Percentiles rank a stretch among this genome's conserved stretches.
Conservation (phyloP, 2,113 vertebrate genomes). For the Seriola quinqueradiata region DNA sequence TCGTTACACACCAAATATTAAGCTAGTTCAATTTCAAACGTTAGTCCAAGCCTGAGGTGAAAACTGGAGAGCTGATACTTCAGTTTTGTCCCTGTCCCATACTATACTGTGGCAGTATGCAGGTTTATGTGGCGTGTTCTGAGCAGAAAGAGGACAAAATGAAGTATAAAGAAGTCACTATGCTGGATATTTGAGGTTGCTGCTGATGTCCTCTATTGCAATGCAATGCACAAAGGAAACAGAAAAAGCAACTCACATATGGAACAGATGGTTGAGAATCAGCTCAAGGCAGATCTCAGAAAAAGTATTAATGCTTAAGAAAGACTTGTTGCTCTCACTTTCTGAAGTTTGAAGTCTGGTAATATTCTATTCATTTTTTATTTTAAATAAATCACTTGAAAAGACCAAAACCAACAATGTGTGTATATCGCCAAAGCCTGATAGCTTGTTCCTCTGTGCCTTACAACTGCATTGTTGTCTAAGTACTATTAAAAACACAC, state of each 20-base stretch:
- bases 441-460: not conserved
- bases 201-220: not conserved
- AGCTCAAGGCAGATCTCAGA: not conserved
- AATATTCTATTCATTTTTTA: not conserved
- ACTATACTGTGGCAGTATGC: too few species aligned
- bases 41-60: too few species aligned
- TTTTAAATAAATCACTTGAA: not conserved
- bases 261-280: not conserved
- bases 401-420: not conserved
- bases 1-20: too few species aligned
- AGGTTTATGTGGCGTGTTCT: too few species aligned
- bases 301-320: not conserved
- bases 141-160: too few species aligned
- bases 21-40: too few species aligned
- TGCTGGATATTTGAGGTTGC: not conserved
- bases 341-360: not conserved
- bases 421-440: not conserved
- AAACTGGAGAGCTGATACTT: too few species aligned
- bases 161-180: too few species aligned
- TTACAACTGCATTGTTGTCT: not conserved
- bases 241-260: not conserved
- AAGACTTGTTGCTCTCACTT: not conserved
- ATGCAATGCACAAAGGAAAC: not conserved
- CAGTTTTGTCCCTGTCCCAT: too few species aligned
- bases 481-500: not conserved